Conservation (phyloP, 2,888 invertebrate genomes). For the Smittia aterrima region DNA sequence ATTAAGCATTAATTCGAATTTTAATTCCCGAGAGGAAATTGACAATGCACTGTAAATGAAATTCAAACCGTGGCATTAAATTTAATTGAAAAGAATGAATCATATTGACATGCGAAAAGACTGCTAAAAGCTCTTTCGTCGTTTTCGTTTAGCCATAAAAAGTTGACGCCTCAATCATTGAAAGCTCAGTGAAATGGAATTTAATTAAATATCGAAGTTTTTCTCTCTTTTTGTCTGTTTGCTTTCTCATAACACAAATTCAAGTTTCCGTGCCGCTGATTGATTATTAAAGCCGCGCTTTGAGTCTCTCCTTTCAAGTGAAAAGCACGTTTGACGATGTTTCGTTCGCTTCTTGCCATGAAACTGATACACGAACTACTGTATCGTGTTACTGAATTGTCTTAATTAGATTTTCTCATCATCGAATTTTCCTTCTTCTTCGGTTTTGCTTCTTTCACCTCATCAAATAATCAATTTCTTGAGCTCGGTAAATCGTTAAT, state of each 20-base stretch:
- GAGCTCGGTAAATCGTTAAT: background rate
- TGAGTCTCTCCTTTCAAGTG: no score
- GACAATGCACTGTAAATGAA: background rate
- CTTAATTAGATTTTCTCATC: no score
- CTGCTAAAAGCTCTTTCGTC: background rate
- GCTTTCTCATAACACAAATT: no score
- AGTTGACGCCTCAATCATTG: background rate
- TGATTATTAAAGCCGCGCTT: background rate
- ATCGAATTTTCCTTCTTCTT: conserved; percentile 13
- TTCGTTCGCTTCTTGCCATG: no score
- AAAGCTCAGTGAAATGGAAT: background rate
- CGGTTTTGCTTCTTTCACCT: background rate
- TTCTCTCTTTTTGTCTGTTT: background rate
- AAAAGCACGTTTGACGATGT: no score
- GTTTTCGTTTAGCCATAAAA: background rate
- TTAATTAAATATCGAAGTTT: background rate
- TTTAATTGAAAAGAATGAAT: conserved; percentile 1
- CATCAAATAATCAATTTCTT: no score
- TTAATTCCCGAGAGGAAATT: background rate
- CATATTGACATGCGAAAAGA: background rate
- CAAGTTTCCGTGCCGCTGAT: background rate
- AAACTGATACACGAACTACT: no score
- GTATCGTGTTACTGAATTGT: no score
- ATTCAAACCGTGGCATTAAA: background rate
- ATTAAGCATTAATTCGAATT: conserved; percentile 5